Evolutionary conservation across 2,113 vertebrate species (phyloP).

Genomic region (Neodon shergylaensis): DNA sequence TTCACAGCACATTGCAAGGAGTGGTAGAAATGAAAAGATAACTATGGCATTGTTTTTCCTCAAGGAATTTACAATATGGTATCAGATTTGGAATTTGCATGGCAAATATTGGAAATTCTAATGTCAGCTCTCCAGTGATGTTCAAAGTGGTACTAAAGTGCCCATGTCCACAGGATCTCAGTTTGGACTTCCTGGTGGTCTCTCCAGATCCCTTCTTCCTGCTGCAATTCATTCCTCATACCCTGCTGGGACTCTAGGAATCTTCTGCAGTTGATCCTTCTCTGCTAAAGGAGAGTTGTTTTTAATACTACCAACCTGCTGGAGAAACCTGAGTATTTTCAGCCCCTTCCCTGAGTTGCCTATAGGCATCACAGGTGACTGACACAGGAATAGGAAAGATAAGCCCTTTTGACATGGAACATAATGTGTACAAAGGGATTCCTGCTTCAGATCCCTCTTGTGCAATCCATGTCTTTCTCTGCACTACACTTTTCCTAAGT

Average conservation of each 20-base stretch:
- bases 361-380: background rate
- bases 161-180: background rate
- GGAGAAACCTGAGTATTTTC: background rate
- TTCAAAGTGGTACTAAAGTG: background rate
- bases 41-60: background rate
- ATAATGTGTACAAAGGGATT: background rate
- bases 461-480: background rate
- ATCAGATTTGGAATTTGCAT: background rate
- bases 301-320: background rate
- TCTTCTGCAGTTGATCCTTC: no score
- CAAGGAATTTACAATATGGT: background rate
- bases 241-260: background rate
- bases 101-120: conserved; percentile 1
- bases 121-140: background rate
- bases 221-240: background rate
- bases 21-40: background rate
- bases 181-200: background rate
- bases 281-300: background rate
- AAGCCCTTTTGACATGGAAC: background rate
- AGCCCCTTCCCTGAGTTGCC: rapidly evolving
- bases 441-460: background rate
- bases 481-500: background rate
- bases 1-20: background rate
- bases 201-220: background rate
- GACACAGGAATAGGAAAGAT: background rate